Percentiles rank a stretch among this genome's conserved stretches.
Conservation (phyloP, 2,113 vertebrate genomes). For the Hemiprocne comata region DNA sequence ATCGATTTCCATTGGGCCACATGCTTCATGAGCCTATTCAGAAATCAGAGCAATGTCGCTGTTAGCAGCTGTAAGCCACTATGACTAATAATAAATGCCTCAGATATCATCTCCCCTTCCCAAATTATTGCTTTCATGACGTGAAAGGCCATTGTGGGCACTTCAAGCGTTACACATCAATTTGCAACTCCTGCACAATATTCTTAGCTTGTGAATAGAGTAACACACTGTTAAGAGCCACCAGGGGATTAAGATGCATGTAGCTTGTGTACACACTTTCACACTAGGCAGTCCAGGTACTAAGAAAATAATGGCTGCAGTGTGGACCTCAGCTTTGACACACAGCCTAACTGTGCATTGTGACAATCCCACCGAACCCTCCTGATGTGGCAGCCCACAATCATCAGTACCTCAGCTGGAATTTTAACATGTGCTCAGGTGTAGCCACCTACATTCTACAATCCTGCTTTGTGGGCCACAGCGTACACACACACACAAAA, state of each 20-base stretch:
- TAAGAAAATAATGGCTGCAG: neutral
- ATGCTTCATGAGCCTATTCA: conserved; percentile 93
- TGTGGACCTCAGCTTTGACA: neutral
- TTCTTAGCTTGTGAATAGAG: neutral
- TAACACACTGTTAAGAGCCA: neutral
- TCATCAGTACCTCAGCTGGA: neutral
- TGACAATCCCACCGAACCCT: neutral
- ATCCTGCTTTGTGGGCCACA: neutral
- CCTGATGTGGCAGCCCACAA: neutral
- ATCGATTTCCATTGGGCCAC: conserved; percentile 97
- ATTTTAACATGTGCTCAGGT: neutral
- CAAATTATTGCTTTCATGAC: neutral
- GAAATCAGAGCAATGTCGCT: neutral
- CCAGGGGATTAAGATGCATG: neutral
- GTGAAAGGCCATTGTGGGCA: neutral
- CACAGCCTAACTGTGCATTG: rapidly evolving
- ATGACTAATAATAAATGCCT: neutral
- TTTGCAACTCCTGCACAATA: neutral
- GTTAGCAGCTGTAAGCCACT: neutral
- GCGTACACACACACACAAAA: neutral
- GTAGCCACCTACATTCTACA: neutral
- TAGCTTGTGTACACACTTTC: neutral
- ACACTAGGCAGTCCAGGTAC: neutral
- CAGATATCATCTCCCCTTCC: neutral
- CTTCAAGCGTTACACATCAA: neutral